Conservation (phyloP, 2,888 invertebrate species). For the Drosophila robusta region DNA sequence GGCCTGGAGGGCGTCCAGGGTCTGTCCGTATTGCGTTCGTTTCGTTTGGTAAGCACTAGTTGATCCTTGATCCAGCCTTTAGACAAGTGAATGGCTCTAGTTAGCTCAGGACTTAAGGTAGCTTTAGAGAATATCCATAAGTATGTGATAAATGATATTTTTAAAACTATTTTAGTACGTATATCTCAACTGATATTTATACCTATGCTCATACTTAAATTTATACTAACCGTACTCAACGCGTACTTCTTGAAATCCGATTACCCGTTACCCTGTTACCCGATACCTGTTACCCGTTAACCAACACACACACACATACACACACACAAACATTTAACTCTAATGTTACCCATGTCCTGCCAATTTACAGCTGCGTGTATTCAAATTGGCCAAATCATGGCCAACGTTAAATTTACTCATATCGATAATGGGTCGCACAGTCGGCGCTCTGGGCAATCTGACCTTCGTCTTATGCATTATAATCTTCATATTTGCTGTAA, state of each 20-base stretch:
- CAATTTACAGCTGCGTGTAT: conserved; percentile 94
- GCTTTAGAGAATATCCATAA: conserved; percentile 2
- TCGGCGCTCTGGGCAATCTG: conserved; percentile 99
- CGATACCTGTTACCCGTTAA: conserved; percentile 1
- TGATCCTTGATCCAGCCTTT: background rate
- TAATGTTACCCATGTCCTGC: conserved; percentile 52
- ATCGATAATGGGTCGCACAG: conserved; percentile 98
- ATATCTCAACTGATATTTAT: background rate
- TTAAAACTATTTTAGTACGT: conserved; percentile 2
- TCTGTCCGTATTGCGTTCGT: conserved; percentile 97
- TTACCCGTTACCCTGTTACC: conserved; percentile 2
- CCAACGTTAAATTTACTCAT: conserved; percentile 98
- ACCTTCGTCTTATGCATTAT: conserved; percentile 99
- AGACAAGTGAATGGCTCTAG: conserved; percentile 7
- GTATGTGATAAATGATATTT: conserved; percentile 2
- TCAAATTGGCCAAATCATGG: conserved; percentile 99
- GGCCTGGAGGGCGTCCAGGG: conserved; percentile 97
- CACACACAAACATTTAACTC: conserved; percentile 23
- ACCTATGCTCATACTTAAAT: background rate
- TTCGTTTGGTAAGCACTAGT: conserved; percentile 95
- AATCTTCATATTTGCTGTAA: conserved; percentile 99
- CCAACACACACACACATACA: conserved; percentile 15
- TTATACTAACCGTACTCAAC: conserved; percentile 26
- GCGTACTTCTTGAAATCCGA: conserved; percentile 23
- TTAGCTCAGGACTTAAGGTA: conserved; percentile 48